Conservation (phyloP, 2,797 vertebrate species). For the Poeciliopsis presidionis region DNA sequence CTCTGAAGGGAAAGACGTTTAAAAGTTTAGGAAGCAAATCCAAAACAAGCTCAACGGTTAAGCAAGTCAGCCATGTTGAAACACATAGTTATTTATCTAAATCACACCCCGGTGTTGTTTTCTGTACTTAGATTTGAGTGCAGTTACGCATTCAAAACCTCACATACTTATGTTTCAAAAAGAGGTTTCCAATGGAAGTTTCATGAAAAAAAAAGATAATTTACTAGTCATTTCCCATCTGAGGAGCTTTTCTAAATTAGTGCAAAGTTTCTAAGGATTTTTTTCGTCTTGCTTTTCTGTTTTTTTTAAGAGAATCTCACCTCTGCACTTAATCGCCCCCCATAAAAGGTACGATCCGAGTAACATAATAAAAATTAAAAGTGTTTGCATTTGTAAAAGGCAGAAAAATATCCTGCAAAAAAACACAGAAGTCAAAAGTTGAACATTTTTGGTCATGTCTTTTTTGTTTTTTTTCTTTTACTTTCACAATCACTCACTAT, state of each 20-base stretch:
- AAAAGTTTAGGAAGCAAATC: slow-evolving; percentile 8
- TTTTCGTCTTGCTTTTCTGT: neutral
- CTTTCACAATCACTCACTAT: neutral
- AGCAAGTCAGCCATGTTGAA: neutral
- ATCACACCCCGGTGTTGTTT: neutral
- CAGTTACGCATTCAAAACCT: neutral
- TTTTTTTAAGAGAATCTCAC: neutral
- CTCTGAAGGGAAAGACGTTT: neutral
- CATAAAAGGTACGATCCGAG: neutral
- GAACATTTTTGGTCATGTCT: neutral
- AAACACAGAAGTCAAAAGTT: neutral
- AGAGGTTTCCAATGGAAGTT: neutral
- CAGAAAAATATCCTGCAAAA: neutral
- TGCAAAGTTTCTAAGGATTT: neutral
- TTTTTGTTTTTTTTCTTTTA: neutral
- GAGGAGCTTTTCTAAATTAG: neutral
- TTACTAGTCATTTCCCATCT: neutral
- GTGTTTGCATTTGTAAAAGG: neutral
- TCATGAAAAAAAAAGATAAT: neutral
- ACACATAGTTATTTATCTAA: neutral
- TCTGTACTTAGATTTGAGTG: neutral
- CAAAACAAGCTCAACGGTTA: neutral
- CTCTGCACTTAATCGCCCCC: neutral
- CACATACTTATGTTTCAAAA: neutral
- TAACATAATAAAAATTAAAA: neutral